Evolutionary conservation across 2,888 invertebrate genomes (phyloP).

Genomic region (Holacanthella duospinosa): DNA sequence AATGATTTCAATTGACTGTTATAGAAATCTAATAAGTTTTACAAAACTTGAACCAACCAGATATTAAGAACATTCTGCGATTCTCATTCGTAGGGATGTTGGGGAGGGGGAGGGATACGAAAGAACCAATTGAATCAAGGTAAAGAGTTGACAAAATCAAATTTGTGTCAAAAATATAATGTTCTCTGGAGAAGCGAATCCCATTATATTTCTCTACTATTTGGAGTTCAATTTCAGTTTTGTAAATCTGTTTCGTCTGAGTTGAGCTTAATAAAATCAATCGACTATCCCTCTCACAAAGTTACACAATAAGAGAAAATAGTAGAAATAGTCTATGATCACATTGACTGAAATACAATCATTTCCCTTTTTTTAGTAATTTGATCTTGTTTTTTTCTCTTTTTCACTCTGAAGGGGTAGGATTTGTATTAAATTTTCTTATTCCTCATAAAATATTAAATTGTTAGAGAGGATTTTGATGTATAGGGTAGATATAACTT

Average conservation of each 20-base stretch:
- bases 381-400: background rate
- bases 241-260: too few relatives aligned
- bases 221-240: background rate
- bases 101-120: too few relatives aligned
- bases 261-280: too few relatives aligned
- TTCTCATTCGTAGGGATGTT: too few relatives aligned
- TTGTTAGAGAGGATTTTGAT: background rate
- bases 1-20: too few relatives aligned
- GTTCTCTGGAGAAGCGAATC: background rate
- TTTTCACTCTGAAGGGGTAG: background rate
- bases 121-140: too few relatives aligned
- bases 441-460: background rate
- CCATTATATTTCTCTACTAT: background rate
- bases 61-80: too few relatives aligned
- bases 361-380: background rate
- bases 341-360: background rate
- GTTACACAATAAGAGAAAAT: background rate
- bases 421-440: background rate
- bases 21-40: too few relatives aligned
- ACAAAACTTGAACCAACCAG: too few relatives aligned
- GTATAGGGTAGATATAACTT: background rate
- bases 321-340: background rate
- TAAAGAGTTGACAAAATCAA: too few relatives aligned
- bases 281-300: too few relatives aligned
- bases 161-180: too few relatives aligned